Evolutionary conservation across 1,140 invertebrate genomes (phyloP), one percentile per base, ranked within the genome.

Genomic region (Proctacanthus coquilletti): DNA sequence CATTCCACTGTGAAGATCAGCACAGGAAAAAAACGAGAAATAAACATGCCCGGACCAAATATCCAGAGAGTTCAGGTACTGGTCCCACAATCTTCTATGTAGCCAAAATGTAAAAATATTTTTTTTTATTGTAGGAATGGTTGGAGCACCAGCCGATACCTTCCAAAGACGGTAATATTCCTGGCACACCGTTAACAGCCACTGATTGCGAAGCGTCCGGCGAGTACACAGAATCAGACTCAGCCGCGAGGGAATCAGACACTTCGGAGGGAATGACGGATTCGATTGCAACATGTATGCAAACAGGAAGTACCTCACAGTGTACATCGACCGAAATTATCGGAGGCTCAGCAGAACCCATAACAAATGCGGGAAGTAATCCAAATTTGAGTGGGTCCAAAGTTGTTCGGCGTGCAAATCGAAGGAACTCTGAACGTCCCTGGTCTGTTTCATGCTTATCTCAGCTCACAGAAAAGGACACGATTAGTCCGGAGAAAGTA

Each of bases 401-500:
- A 40, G 47, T 56, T 31, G 46, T 56, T 0, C 55, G 53, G 18
- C 55, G 55, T 5, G 9, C 21, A 19, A 44, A 51, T n/a, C 54
- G 54, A 23, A 48, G 54, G 29, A 61, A 61, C 35, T 56, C 56
- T 18, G 53, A 59, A 21, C 65, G 83, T 31, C 84, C 83, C 2
- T 85, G 82, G 82, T 85, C 82, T 40, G 81, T 87, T 6, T 82
- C 83, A 5, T 86, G 81, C 42, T 66, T 85, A 9, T 77, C 80
- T 17, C 79, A 82, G 51, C 61, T 82, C 42, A 64, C 61, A 37
- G 62, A 64, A 18, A 54, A 54, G 23, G 42, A 47, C 3, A 52
- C 54, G 3, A 49, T 54, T 14, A 50, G 60, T 40, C 46, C 44
- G 13, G 44, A 49, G 5, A 40, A 42, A 19, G 49, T 45, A n/a